Evolutionary conservation across 2,888 invertebrate genomes (phyloP).

Genomic region (Drosophila testacea): DNA sequence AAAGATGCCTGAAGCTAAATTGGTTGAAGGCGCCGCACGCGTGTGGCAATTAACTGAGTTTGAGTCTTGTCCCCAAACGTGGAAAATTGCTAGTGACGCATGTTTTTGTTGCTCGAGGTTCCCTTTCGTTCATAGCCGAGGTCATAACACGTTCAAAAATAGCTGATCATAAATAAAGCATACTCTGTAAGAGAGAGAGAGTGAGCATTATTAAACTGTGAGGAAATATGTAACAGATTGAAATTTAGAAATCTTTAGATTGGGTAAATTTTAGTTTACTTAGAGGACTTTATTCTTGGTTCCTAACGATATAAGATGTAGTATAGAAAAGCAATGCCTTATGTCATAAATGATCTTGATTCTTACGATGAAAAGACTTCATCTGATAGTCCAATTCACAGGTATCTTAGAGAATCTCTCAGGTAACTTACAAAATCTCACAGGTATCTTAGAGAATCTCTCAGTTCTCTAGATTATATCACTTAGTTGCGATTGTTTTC

Average conservation of each 20-base stretch:
- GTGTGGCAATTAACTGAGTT: constrained; percentile 51
- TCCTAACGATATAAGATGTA: too few species aligned
- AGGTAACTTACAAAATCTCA: too few species aligned
- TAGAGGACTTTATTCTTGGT: too few species aligned
- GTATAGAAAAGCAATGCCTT: too few species aligned
- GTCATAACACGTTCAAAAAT: constrained; percentile 25
- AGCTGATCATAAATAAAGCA: constrained; percentile 19
- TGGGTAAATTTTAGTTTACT: too few species aligned
- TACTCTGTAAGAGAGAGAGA: constrained; percentile 5
- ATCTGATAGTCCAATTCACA: too few species aligned
- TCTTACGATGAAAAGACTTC: too few species aligned
- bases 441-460: not conserved
- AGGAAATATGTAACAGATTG: not conserved
- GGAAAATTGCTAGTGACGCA: constrained; percentile 22
- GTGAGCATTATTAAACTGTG: not conserved
- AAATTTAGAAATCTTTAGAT: too few species aligned
- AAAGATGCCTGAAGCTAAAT: constrained; percentile 34
- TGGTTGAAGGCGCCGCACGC: constrained; percentile 28
- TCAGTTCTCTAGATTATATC: not conserved
- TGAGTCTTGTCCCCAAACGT: constrained; percentile 17
- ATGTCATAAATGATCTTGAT: too few species aligned
- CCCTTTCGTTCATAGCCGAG: constrained; percentile 12
- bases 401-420: not conserved
- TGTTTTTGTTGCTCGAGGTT: not conserved
- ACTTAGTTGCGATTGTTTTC: not conserved